Evolutionary conservation across 1,140 invertebrate genomes (phyloP).

Genomic region (Sweltsa coloradensis): DNA sequence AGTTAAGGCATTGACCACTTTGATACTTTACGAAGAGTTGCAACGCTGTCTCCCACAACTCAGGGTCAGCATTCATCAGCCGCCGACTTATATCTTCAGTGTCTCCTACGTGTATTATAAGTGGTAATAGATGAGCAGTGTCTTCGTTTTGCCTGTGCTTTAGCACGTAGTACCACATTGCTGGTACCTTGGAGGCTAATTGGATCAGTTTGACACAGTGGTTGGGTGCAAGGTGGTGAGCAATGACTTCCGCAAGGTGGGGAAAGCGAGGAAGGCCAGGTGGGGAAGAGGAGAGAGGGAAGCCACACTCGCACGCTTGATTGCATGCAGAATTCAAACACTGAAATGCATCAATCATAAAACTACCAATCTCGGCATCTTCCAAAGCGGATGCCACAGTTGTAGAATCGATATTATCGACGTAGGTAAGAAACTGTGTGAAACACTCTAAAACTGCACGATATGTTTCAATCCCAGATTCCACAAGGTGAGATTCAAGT

Average conservation of each 20-base stretch:
- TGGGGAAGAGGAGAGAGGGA: constrained; percentile 8
- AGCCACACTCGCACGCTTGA: constrained; percentile 13
- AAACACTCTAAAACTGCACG: constrained; percentile 15
- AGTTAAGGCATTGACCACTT: constrained; percentile 4
- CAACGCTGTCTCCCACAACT: constrained; percentile 10
- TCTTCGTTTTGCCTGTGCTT: neutral
- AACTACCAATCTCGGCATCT: neutral
- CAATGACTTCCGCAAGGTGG: neutral
- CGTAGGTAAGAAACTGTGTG: constrained; percentile 20
- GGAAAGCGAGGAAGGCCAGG: neutral
- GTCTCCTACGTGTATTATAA: constrained; percentile 14
- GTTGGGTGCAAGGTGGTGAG: neutral
- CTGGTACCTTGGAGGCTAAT: constrained; percentile 4
- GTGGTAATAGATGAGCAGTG: constrained; percentile 6
- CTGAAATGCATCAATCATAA: constrained; percentile 4
- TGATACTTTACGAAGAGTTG: constrained; percentile 15
- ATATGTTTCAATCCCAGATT: constrained; percentile 6
- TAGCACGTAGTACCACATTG: constrained; percentile 6
- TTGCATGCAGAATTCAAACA: neutral
- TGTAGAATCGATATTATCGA: constrained; percentile 11
- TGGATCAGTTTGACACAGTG: constrained; percentile 8
- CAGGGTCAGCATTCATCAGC: neutral
- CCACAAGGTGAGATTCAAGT: constrained; percentile 15
- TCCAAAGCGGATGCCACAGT: neutral
- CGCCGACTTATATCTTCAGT: neutral